These are phyloP conservation scores for Diachrysia chrysitis DNA, from an alignment of 2,888 invertebrate species.

Conservation along the genomic window DNA sequence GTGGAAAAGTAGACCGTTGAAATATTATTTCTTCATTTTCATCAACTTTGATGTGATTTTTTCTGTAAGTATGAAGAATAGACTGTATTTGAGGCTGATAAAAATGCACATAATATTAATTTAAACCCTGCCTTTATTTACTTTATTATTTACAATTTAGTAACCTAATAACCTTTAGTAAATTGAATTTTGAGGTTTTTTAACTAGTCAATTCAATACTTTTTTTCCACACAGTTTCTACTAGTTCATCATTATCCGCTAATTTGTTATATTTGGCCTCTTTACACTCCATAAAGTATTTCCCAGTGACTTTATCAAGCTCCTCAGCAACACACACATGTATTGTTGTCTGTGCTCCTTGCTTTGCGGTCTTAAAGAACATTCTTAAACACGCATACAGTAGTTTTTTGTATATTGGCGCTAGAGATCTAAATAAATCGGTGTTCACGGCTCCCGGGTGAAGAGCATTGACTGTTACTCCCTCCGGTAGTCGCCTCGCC, in stretches of 20 bases:
- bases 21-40: too few species aligned
- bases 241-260: conserved; percentile 90
- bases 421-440: conserved; percentile 92
- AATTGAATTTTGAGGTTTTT: neutral
- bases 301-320: conserved; percentile 91
- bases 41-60: too few species aligned
- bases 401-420: conserved; percentile 78
- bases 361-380: conserved; percentile 91
- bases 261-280: conserved; percentile 85
- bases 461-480: conserved; percentile 93
- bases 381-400: conserved; percentile 88
- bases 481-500: conserved; percentile 76
- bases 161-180: too few species aligned
- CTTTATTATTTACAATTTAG: neutral
- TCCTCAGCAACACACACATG: conserved; percentile 93
- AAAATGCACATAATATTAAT: conserved; percentile 10
- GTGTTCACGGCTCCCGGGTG: conserved; percentile 95
- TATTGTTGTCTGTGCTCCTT: conserved; percentile 94
- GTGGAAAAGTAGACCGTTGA: too few species aligned
- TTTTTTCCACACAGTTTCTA: conserved; percentile 93
- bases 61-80: too few species aligned
- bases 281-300: conserved; percentile 94
- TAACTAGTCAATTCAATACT: conserved; percentile 64
- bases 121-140: neutral
- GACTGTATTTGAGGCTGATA: too few species aligned